These are phyloP conservation scores for Osmerus eperlanus DNA, from an alignment of 2,113 vertebrate species.

Conservation along the genomic window DNA sequence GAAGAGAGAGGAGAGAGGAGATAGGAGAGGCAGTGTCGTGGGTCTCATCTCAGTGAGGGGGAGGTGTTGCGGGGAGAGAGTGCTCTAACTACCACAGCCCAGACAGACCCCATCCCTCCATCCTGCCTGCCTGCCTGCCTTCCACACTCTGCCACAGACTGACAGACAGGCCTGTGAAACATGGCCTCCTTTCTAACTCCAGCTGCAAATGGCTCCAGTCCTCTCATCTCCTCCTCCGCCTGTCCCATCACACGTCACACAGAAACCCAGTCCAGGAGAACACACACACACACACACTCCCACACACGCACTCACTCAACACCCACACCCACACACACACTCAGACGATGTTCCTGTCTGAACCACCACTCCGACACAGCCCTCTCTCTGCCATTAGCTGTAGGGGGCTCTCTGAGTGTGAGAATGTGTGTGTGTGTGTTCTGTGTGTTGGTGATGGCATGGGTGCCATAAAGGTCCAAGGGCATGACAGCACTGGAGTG, in stretches of 20 bases:
- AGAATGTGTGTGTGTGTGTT: constrained; percentile 12
- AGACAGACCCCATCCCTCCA: too few relatives aligned
- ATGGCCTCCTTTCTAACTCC: too few relatives aligned
- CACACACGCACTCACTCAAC: background rate
- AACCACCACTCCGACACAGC: background rate
- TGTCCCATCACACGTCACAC: background rate
- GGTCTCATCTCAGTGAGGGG: too few relatives aligned
- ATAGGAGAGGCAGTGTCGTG: too few relatives aligned
- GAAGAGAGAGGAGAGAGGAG: too few relatives aligned
- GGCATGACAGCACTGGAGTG: background rate
- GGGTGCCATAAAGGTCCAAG: background rate
- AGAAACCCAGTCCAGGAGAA: background rate
- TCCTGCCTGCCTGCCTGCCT: too few relatives aligned
- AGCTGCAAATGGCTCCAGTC: too few relatives aligned
- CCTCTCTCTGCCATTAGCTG: background rate
- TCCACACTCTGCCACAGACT: too few relatives aligned
- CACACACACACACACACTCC: background rate
- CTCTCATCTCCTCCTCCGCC: too few relatives aligned
- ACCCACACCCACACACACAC: background rate
- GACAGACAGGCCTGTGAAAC: too few relatives aligned
- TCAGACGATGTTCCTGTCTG: background rate
- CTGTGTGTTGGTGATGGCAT: background rate
- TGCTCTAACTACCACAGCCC: too few relatives aligned
- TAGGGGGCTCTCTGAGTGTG: background rate
- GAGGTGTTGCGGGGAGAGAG: too few relatives aligned